These are phyloP conservation scores for Ceyx erithaca DNA, from an alignment of 2,797 vertebrate species.

Conservation along the genomic window DNA sequence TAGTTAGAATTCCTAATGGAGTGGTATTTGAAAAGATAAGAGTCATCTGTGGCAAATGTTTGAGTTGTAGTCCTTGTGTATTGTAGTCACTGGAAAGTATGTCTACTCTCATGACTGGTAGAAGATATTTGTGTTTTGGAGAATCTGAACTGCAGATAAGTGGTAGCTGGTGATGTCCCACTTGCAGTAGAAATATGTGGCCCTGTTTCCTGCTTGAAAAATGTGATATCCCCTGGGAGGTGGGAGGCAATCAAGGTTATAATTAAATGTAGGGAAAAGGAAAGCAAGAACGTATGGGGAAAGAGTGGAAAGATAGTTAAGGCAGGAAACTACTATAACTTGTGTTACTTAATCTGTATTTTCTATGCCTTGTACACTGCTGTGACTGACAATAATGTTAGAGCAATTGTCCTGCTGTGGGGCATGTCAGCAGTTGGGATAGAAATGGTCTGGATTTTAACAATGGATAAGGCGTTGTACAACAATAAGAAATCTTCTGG, in stretches of 20 bases:
- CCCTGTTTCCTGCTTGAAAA: neutral
- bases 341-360: constrained; percentile 5
- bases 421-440: constrained; percentile 30
- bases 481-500: constrained; percentile 48
- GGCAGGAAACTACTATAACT: neutral
- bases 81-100: neutral
- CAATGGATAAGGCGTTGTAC: constrained; percentile 21
- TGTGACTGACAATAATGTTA: constrained; percentile 27
- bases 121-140: neutral
- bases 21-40: neutral
- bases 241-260: neutral
- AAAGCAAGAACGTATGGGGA: neutral
- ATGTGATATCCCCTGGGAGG: neutral
- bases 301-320: neutral
- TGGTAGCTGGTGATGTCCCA: neutral
- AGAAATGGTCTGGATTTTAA: constrained; percentile 30
- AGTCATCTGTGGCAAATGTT: neutral
- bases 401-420: constrained; percentile 45
- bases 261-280: neutral
- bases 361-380: neutral
- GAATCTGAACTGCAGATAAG: neutral
- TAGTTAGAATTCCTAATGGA: neutral
- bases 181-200: neutral
- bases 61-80: neutral
- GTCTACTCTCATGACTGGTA: neutral